Evolutionary conservation across 2,113 vertebrate species (phyloP), one percentile per base, ranked within the genome.

Genomic region (Vimba vimba): DNA sequence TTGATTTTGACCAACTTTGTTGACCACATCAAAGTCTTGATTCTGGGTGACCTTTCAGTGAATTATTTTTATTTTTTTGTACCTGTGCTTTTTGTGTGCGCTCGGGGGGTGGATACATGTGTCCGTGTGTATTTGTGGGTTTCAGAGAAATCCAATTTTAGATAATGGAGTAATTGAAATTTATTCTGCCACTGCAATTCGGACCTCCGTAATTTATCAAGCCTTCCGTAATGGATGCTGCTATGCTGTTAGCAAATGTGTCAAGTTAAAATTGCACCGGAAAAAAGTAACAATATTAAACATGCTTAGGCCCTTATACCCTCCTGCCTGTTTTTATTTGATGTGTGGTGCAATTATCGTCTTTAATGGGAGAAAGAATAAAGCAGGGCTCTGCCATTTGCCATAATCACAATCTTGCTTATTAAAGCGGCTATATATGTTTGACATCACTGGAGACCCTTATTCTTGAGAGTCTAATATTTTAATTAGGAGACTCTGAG

Each of bases 161-260:
- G 86, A 86, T 91, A 88, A 92, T 91, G 82, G 85, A 92, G 88
- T 88, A 89, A 92, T 91, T 91, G 83, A 89, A 92, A 92, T 92
- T 79, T 84, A 91, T 92, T 90, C 91, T 84, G 66, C 87, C 62
- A 84, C 85, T 89, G 87, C 86, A 89, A 88, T 85, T 73, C 85
- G 82, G 64, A 71, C 85, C 86, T 84, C 21, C 36, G 66, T 85
- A 82, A 89, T 91, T 88, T 89, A 90, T 92, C 90, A 88, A 77
- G 30, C 60, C 43, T 75, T 80, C 78, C 87, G 85, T 90, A 85
- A 85, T 84, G 74, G 91, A 90, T 87, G 85, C 75, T 36, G 81
- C 52, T 75, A 36, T 43, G 23, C 66, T 79, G 62, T 69, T 78
- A 47, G 45, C 83, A 85, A 66, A 85, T 45, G 74, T 64, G 52